phyloP scores from a whole-genome alignment of 2,888 invertebrate species.

The Meghimatium bilineatum region DNA sequence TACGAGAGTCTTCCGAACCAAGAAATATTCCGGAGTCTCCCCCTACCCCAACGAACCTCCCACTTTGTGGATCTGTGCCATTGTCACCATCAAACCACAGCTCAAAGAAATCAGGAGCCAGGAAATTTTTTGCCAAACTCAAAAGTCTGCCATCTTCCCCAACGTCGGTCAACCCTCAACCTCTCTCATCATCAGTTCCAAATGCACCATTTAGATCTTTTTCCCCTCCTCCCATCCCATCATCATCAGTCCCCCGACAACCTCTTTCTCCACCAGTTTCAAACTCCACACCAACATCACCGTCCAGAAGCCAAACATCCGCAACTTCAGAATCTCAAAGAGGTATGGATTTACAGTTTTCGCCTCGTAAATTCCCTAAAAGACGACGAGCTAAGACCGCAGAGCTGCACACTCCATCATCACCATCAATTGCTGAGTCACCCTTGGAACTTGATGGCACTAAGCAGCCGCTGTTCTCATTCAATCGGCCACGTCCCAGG shows the following conservation, averaged over 20 bases:
- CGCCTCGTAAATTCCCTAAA: constrained; percentile 54
- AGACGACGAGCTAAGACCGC: constrained; percentile 43
- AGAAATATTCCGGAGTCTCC: constrained; percentile 43
- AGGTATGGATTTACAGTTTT: constrained; percentile 51
- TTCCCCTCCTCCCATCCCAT: constrained; percentile 31
- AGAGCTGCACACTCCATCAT: constrained; percentile 53
- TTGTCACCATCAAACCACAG: constrained; percentile 46
- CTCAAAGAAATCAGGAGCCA: constrained; percentile 64
- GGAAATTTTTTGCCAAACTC: constrained; percentile 68
- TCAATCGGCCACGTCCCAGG: constrained; percentile 48
- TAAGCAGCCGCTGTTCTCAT: constrained; percentile 49
- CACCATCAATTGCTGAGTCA: constrained; percentile 55
- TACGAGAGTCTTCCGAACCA: constrained; percentile 1
- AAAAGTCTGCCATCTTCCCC: constrained; percentile 59
- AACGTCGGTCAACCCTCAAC: constrained; percentile 42
- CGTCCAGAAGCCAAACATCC: constrained; percentile 20
- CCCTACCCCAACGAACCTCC: constrained; percentile 44
- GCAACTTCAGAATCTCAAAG: constrained; percentile 1
- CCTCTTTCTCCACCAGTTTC: constrained; percentile 24
- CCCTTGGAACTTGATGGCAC: constrained; percentile 49
- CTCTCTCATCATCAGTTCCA: constrained; percentile 35
- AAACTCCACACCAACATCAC: constrained; percentile 49
- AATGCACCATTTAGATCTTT: constrained; percentile 32
- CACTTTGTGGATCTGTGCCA: constrained; percentile 48
- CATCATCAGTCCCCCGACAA: constrained; percentile 14